phyloP scores from a whole-genome alignment of 2,888 invertebrate genomes.

The Plusia festucae region DNA sequence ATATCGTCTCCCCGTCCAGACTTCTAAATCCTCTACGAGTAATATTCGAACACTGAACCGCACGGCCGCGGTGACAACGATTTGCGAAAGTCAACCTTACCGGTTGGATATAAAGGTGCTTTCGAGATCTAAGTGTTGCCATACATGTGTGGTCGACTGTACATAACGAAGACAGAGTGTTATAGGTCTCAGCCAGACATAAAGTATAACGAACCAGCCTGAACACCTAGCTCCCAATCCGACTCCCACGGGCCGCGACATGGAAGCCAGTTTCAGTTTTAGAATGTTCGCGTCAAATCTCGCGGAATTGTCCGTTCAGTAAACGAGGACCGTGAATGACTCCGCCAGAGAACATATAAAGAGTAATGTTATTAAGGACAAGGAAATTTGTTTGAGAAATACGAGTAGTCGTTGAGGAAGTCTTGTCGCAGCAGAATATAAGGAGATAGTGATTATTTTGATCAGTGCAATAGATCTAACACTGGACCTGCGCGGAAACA shows the following conservation, averaged over 20 bases:
- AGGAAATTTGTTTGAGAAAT: slow-evolving; percentile 7
- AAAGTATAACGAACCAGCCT: slow-evolving; percentile 4
- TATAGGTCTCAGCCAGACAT: slow-evolving; percentile 21
- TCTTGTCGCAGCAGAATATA: not conserved
- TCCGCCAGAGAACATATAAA: slow-evolving; percentile 12
- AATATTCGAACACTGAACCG: not conserved
- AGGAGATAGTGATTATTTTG: too few relatives aligned
- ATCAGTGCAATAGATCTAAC: too few relatives aligned
- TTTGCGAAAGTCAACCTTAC: not conserved
- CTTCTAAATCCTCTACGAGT: not conserved
- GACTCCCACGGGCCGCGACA: slow-evolving; percentile 7
- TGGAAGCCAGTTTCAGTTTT: slow-evolving; percentile 5
- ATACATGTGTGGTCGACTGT: not conserved
- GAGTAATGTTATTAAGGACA: slow-evolving; percentile 6
- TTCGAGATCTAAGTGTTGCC: not conserved
- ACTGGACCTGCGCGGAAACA: too few relatives aligned
- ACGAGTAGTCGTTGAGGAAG: not conserved
- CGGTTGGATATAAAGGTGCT: not conserved
- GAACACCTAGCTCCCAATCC: slow-evolving; percentile 11
- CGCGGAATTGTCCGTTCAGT: slow-evolving; percentile 24
- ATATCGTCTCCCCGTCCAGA: not conserved
- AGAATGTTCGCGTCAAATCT: slow-evolving; percentile 16
- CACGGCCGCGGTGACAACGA: not conserved
- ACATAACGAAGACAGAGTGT: slow-evolving; percentile 15
- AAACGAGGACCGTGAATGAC: slow-evolving; percentile 15